Conservation (phyloP, 2,113 vertebrate genomes). For the Myxocyprinus asiaticus region DNA sequence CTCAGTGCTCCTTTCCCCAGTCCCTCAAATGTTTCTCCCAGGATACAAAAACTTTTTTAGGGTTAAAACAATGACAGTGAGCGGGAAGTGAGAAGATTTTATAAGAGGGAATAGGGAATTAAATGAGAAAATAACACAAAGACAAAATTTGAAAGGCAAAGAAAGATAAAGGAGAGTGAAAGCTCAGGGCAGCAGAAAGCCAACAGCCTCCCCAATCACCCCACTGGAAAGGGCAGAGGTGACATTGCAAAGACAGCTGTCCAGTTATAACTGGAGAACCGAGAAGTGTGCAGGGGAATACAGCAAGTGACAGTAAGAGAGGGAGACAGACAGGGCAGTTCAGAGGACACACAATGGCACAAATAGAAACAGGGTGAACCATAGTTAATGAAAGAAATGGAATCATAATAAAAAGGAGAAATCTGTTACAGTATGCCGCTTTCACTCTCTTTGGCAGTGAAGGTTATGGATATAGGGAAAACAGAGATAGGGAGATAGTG, state of each 20-base stretch:
- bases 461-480: background rate
- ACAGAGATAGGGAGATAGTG: conserved; percentile 17
- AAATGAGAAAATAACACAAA: background rate
- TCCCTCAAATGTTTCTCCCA: too few species aligned
- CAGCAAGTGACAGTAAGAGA: background rate
- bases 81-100: conserved; percentile 1
- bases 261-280: conserved; percentile 7
- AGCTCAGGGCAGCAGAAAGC: background rate
- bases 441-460: background rate
- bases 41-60: too few species aligned
- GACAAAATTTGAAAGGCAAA: background rate
- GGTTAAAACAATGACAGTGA: background rate
- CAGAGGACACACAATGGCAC: background rate
- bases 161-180: background rate
- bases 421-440: background rate
- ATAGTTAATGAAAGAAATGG: background rate
- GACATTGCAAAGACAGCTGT: conserved; percentile 5
- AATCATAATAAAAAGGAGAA: background rate
- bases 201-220: background rate
- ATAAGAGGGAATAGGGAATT: background rate
- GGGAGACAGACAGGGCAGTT: background rate
- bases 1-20: too few species aligned
- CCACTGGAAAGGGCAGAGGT: conserved; percentile 16
- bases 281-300: background rate
- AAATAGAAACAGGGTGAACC: background rate